Evolutionary conservation across 2,888 invertebrate species (phyloP), one percentile per base, ranked within the genome.

Genomic region (Cylloceria caligata): DNA sequence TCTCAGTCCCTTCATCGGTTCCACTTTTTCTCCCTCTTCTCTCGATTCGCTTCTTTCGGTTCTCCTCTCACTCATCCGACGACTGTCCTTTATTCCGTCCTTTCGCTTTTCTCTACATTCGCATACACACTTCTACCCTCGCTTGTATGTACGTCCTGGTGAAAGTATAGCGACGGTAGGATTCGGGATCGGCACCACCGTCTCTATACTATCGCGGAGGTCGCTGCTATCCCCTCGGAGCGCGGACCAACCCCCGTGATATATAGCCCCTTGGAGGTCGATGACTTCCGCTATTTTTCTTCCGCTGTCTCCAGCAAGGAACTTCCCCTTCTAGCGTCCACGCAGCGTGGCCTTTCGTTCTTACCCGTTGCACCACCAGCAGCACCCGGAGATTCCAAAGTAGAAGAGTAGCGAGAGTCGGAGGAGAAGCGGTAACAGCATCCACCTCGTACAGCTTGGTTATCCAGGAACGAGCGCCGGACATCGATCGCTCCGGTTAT

Each of bases 211-310:
- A 47, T 34, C 75, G 55, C 34, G 30, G 69, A 64, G 27, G 16
- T 47, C 6, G 21, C 47, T 57, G 57, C 80, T 76, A 76, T 84
- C 86, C 80, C 86, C 80, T 84, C 82, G n/a, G 86, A 83, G 84
- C 81, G 80, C 88, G 87, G 87, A 86, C 88, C 89, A 88, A 88
- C 80, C 88, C 88, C 88, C 86, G 90, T 93, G 93, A 93, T 94
- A 94, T 94, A 94, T 94, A 93, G 94, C 94, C 92, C 93, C 94
- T 93, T 93, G 93, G 94, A 94, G 94, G 94, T 94, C 94, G 94
- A 94, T 94, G 94, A 94, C 94, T 94, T 93, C 93, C 93, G 94
- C 94, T 93, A 94, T 94, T 94, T 94, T 94, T 94, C 94, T 94
- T 94, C 93, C 93, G 92, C 94, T 94, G 94, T 94, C 94, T 94